Evolutionary conservation across 2,888 invertebrate species (phyloP), one percentile per base, ranked within the genome.

Genomic region (Orthosia incerta): DNA sequence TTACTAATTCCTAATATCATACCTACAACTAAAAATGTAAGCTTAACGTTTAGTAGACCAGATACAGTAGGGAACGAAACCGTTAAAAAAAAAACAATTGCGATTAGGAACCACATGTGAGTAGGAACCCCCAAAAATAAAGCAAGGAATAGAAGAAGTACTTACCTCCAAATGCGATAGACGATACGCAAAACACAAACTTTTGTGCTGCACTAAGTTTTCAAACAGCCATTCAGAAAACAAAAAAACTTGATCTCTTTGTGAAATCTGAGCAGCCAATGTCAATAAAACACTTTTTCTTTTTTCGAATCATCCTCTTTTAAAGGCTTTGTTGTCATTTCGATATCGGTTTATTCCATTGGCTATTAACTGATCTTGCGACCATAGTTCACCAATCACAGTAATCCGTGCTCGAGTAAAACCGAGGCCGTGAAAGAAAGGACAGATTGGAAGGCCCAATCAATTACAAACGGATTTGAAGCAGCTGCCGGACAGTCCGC

Each of bases 381-480:
- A 26, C 46, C 20, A 57, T 50, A 60, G 80, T 67, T 60, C 80
- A 66, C 18, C 65, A 74, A 70, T 73, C 73, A 69, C 71, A 18
- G 26, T 72, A 77, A 83, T 67, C 76, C 69, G 45, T 51, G 20
- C 26, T 46, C 7, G 45, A 64, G 46, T 67, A 61, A 72, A 70
- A 77, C 11, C 69, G 66, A 23, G 48, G 31, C 68, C 65, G 57
- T 63, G 71, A 74, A 80, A 73, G 80, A 71, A 76, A 53, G 62
- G 66, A 57, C 71, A 65, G 71, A 59, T 53, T 68, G 66, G 65
- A 61, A 68, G 68, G 70, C 50, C 60, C 75, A 66, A 69, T 62
- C 75, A 76, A 84, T 80, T 84, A 84, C 74, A 74, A 73, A 66
- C 59, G 72, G 84, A 81, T 80, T 77, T 81, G 57, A 71, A 79